Evolutionary conservation across 2,888 invertebrate species (phyloP).

Genomic region (Pegoplata infirma): DNA sequence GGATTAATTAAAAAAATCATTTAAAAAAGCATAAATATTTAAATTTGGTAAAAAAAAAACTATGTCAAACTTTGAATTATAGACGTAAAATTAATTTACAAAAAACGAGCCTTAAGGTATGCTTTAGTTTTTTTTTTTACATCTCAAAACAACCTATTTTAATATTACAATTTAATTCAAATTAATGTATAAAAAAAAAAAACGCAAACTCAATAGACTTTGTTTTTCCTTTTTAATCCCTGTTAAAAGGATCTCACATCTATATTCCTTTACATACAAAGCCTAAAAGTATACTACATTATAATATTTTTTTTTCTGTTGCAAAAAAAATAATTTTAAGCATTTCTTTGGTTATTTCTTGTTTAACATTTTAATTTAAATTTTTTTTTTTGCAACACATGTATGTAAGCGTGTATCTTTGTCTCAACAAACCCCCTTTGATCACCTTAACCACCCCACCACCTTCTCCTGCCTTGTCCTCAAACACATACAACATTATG

Average conservation of each 20-base stretch:
- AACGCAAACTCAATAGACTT: conserved; percentile 15
- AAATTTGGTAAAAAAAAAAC: no score
- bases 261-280: conserved; percentile 14
- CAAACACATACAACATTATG: conserved; percentile 14
- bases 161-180: conserved; percentile 3
- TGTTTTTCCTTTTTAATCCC: conserved; percentile 15
- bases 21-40: no score
- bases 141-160: background rate
- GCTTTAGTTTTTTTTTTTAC: background rate
- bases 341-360: conserved; percentile 30
- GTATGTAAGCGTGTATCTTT: conserved; percentile 18
- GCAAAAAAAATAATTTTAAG: conserved; percentile 22
- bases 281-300: conserved; percentile 41
- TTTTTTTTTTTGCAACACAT: conserved; percentile 14
- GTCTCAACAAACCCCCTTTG: no score
- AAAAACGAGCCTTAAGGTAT: background rate
- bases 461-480: background rate
- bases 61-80: no score
- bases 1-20: no score
- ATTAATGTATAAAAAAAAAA: background rate
- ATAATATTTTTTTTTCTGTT: background rate
- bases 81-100: no score
- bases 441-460: background rate
- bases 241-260: conserved; percentile 12
- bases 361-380: conserved; percentile 28